Evolutionary conservation across 2,888 invertebrate species (phyloP).

Genomic region (Standfussiana lucernea): DNA sequence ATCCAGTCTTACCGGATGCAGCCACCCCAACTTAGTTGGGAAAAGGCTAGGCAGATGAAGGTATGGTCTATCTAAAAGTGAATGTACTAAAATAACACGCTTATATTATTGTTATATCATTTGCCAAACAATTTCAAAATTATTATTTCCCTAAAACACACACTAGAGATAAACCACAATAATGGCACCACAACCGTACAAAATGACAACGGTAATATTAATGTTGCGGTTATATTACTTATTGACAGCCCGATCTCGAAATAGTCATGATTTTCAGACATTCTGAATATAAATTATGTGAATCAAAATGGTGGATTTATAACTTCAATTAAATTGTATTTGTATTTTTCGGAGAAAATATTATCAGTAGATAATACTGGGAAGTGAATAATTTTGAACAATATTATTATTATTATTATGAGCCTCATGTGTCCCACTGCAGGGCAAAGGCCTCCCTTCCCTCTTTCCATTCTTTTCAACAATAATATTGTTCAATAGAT

Average conservation of each 20-base stretch:
- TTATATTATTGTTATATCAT: background rate
- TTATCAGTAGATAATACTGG: background rate
- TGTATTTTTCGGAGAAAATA: background rate
- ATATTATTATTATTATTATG: too few species aligned
- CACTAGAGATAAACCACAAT: conserved; percentile 29
- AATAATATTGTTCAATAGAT: background rate
- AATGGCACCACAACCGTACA: background rate
- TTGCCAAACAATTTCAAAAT: background rate
- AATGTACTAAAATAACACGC: background rate
- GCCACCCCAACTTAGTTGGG: too few species aligned
- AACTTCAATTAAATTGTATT: background rate
- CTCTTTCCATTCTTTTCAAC: too few species aligned
- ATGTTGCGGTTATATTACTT: conserved; percentile 36
- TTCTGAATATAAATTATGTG: conserved; percentile 4
- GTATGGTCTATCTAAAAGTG: too few species aligned
- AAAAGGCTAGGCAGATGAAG: too few species aligned
- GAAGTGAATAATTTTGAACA: background rate
- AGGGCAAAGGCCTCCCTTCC: too few species aligned
- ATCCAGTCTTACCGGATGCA: too few species aligned
- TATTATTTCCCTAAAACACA: conserved; percentile 23
- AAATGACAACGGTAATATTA: conserved; percentile 34
- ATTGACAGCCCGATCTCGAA: conserved; percentile 25
- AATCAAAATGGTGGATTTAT: background rate
- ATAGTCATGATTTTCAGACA: conserved; percentile 17
- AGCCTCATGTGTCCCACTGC: too few species aligned